These are phyloP conservation scores for Sceloporus tristichus DNA, from an alignment of 2,113 vertebrate species.

Conservation along the genomic window DNA sequence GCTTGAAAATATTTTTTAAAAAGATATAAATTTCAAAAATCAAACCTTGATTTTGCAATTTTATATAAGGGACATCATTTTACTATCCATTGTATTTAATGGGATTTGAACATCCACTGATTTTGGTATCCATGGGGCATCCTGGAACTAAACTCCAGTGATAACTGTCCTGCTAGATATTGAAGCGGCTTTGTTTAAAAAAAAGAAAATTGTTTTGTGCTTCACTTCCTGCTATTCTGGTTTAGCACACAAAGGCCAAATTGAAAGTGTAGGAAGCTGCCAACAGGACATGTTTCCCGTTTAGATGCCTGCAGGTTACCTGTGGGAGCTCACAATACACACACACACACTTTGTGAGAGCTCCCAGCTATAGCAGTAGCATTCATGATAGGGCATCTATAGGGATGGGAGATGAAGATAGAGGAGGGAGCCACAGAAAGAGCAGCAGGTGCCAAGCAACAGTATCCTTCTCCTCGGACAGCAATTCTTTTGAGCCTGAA, in stretches of 20 bases:
- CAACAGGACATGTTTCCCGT: not conserved
- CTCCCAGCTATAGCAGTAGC: not conserved
- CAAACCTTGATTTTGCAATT: no score
- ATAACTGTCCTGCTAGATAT: not conserved
- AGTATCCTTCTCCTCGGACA: no score
- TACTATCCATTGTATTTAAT: no score
- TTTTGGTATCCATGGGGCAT: no score
- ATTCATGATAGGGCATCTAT: no score
- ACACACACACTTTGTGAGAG: not conserved
- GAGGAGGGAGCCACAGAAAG: no score
- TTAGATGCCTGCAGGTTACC: not conserved
- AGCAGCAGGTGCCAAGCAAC: no score
- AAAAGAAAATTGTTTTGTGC: not conserved
- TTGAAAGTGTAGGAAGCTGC: not conserved
- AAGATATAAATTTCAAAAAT: no score
- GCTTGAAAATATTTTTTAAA: no score
- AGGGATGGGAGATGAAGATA: no score
- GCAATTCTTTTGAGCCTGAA: not conserved
- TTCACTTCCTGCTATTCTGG: slow-evolving; percentile 15
- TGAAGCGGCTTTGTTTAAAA: not conserved
- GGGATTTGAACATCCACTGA: no score
- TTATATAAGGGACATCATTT: no score
- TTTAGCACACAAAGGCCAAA: not conserved
- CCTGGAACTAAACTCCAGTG: not conserved
- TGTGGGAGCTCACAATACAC: not conserved